phyloP scores from a whole-genome alignment of 2,797 vertebrate genomes.

The Chelmon rostratus region DNA sequence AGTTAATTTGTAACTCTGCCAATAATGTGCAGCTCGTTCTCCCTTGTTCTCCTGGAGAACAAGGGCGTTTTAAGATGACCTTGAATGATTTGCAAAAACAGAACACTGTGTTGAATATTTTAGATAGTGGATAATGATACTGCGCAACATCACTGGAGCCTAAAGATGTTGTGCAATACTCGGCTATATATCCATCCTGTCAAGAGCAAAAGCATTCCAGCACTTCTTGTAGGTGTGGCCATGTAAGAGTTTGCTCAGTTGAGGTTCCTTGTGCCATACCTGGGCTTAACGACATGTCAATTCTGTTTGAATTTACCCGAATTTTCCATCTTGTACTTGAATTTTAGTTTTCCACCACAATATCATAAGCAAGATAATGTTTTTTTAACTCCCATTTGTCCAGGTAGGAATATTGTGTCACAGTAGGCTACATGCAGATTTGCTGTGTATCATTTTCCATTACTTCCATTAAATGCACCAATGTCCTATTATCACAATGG shows the following conservation, averaged over 20 bases:
- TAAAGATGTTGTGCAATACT: constrained; percentile 36
- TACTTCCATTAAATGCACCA: background rate
- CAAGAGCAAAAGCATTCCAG: constrained; percentile 37
- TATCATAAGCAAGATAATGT: background rate
- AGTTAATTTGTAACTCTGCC: background rate
- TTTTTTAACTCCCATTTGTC: background rate
- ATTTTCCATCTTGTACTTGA: background rate
- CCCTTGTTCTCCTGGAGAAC: background rate
- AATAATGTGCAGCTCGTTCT: background rate
- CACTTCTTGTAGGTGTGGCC: constrained; percentile 48
- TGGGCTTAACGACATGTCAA: background rate
- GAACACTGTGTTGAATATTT: constrained; percentile 18
- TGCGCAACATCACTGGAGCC: constrained; percentile 18
- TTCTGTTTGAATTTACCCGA: background rate
- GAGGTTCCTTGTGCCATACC: constrained; percentile 11
- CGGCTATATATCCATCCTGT: constrained; percentile 3
- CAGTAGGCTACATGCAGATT: background rate
- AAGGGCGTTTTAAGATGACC: background rate
- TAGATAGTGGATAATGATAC: constrained; percentile 28
- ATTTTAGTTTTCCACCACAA: background rate
- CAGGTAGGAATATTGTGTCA: background rate
- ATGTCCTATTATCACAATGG: background rate
- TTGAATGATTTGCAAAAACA: constrained; percentile 2
- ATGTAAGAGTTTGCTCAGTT: constrained; percentile 14
- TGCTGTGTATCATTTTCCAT: background rate